phyloP scores from a whole-genome alignment of 2,113 vertebrate genomes.

The Anas platyrhynchos region DNA sequence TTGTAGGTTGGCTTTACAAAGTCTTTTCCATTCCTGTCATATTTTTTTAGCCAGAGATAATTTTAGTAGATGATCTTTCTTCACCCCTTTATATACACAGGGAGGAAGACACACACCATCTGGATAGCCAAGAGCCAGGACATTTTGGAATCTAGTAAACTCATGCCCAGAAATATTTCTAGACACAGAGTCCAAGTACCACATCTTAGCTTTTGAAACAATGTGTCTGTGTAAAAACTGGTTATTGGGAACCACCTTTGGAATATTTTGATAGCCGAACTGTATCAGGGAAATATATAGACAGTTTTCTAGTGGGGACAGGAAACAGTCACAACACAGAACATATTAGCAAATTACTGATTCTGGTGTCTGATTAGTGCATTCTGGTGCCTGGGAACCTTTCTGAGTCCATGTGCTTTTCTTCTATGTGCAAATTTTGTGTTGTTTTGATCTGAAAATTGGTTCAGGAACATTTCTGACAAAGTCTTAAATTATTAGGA shows the following conservation, averaged over 20 bases:
- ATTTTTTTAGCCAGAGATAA: not conserved
- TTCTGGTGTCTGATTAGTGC: not conserved
- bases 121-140: not conserved
- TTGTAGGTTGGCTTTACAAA: not conserved
- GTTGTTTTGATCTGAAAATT: not conserved
- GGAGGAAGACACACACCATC: not conserved
- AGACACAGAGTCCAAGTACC: not conserved
- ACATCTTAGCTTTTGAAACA: not conserved
- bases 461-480: not conserved
- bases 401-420: not conserved
- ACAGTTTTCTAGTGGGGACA: not conserved
- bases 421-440: not conserved
- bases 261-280: not conserved
- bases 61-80: not conserved
- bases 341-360: not conserved
- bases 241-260: not conserved
- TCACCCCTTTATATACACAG: not conserved
- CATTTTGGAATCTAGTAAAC: not conserved
- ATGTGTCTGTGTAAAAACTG: not conserved
- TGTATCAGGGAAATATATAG: not conserved
- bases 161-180: not conserved
- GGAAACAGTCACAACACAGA: not conserved
- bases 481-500: not conserved
- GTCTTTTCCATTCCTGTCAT: rapidly evolving
- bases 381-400: not conserved